Evolutionary conservation across 2,888 invertebrate genomes (phyloP).

Genomic region (Pheosia tremula): DNA sequence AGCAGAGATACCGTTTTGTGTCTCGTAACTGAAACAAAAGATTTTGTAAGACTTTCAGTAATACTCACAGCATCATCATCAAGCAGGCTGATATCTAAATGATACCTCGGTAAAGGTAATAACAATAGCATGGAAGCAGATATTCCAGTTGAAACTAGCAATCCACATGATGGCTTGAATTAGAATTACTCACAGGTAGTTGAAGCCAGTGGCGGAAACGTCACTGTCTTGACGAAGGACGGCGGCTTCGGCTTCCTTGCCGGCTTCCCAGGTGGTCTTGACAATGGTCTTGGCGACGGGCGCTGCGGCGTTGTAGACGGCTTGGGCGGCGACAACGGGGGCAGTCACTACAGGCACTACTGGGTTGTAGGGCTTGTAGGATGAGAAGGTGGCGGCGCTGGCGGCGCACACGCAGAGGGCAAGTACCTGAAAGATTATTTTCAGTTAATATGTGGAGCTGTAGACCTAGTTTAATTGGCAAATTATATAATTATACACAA

Average conservation of each 20-base stretch:
- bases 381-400: constrained; percentile 24
- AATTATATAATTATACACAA: too few species aligned
- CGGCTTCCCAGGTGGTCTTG: constrained; percentile 18
- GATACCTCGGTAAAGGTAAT: too few species aligned
- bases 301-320: constrained; percentile 9
- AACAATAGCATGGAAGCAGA: too few species aligned
- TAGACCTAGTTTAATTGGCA: too few species aligned
- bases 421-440: constrained; percentile 21
- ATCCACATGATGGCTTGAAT: too few species aligned
- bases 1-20: constrained; percentile 83
- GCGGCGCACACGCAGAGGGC: constrained; percentile 37
- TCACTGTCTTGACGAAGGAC: constrained; percentile 45
- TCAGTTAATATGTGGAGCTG: too few species aligned
- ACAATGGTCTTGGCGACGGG: not conserved
- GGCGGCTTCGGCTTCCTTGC: constrained; percentile 37
- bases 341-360: constrained; percentile 7
- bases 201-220: constrained; percentile 44
- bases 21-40: constrained; percentile 78
- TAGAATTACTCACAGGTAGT: constrained; percentile 45
- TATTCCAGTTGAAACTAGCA: too few species aligned
- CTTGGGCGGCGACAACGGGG: constrained; percentile 6
- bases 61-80: too few species aligned
- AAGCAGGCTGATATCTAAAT: too few species aligned
- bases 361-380: constrained; percentile 14
- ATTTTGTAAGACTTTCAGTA: not conserved